Percentiles rank a stretch among this genome's conserved stretches.
These are phyloP conservation scores for Pandemis heparana DNA, from an alignment of 2,888 invertebrate species.

Conservation along the genomic window DNA sequence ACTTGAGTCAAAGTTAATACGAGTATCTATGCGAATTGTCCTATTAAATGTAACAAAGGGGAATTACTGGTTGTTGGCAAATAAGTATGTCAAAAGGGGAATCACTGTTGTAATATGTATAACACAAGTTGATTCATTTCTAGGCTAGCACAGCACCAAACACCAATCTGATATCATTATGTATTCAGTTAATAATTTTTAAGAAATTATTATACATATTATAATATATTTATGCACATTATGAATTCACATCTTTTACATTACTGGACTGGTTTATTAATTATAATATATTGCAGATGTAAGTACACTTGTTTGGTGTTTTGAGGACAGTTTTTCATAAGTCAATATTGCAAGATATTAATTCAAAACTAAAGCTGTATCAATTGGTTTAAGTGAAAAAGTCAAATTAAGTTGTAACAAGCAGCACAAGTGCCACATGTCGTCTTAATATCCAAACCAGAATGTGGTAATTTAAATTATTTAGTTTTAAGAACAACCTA, in stretches of 20 bases:
- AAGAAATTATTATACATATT: too few species aligned
- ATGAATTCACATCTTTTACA: constrained; percentile 19
- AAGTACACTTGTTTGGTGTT: constrained; percentile 39
- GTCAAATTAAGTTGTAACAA: not conserved
- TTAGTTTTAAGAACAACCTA: not conserved
- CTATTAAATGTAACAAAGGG: not conserved
- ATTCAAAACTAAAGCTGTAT: constrained; percentile 6
- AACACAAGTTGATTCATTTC: not conserved
- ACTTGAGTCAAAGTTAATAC: not conserved
- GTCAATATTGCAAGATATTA: constrained; percentile 22
- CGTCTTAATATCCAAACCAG: not conserved
- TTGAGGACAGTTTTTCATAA: constrained; percentile 22
- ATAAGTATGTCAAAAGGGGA: not conserved
- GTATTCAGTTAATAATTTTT: not conserved
- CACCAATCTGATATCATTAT: not conserved
- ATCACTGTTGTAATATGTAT: not conserved
- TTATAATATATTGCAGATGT: constrained; percentile 29
- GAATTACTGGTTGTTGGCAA: not conserved
- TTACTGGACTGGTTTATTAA: constrained; percentile 32
- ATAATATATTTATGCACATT: too few species aligned
- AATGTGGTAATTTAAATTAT: not conserved
- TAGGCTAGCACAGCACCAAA: not conserved
- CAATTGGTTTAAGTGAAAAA: not conserved
- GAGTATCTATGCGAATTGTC: not conserved
- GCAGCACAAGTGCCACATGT: not conserved